A percentile compares a stretch with the other conserved stretches of the same genome.
phyloP scores from a whole-genome alignment of 2,888 invertebrate genomes.

The Dynastes maya region DNA sequence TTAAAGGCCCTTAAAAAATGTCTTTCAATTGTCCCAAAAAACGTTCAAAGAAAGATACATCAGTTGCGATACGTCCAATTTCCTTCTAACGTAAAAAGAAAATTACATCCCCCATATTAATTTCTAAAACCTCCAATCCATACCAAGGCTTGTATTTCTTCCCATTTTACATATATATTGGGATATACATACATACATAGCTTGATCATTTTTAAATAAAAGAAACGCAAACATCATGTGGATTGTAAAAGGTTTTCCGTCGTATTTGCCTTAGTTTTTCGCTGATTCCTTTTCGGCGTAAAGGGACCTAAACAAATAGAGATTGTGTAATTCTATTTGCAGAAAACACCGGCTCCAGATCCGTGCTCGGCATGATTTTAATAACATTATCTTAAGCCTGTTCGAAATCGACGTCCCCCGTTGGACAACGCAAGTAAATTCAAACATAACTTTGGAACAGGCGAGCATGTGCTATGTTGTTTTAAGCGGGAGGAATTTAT shows the following conservation, averaged over 20 bases:
- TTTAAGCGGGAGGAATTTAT: background rate
- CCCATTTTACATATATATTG: background rate
- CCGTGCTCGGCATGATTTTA: slow-evolving; percentile 40
- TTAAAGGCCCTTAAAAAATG: too few species aligned
- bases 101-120: too few species aligned
- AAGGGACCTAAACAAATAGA: slow-evolving; percentile 40
- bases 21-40: too few species aligned
- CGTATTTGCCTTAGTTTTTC: background rate
- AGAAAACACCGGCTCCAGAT: slow-evolving; percentile 35
- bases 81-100: too few species aligned
- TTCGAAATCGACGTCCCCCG: background rate
- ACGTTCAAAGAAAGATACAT: too few species aligned
- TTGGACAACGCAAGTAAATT: background rate
- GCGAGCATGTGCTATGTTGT: background rate
- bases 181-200: background rate
- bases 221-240: background rate
- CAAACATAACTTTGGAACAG: background rate
- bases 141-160: background rate
- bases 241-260: background rate
- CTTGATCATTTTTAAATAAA: too few species aligned
- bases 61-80: too few species aligned
- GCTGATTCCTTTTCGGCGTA: background rate
- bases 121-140: background rate
- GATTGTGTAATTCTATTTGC: slow-evolving; percentile 44
- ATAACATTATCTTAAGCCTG: slow-evolving; percentile 39